Base-by-base conservation (phyloP, 2,797 vertebrate genomes). In the Rallus crepitans region DNA sequence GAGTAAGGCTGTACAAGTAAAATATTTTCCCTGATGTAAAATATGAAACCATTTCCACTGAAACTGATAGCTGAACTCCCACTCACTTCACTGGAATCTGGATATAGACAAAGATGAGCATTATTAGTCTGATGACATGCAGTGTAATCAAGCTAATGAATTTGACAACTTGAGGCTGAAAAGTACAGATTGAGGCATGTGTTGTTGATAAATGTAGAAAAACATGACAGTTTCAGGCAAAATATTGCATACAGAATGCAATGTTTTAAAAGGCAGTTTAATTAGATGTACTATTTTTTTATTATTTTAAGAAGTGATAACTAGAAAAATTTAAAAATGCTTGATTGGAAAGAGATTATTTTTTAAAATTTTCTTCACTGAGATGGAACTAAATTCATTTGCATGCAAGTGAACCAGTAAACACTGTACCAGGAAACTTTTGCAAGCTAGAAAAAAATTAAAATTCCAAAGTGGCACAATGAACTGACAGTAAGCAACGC, bases 121-220 rank as follows among this genome's bases (percentile, higher is more conserved):
- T 82, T 91, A 93, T 93, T 93, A 91, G 52, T 60, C 55, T 72
- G 23, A 92, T 79, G 33, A 78, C 53, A 66, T 57, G 19, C 20
- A 91, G 9, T 57, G 70, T 80, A 92, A 94, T 92, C 84, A 87
- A 86, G 37, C 18, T 93, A 93, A 91, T 92, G 40, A 97, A 77
- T 88, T 93, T 94, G 91, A 81, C 92, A 90, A 71, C n/a, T 85
- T 56, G 30, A 95, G 53, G 86, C 63, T 76, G 63, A 89, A 81
- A 80, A 61, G 45, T 39, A 70, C 50, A 92, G 64, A 89, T 37
- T 84, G 84, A 89, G 63, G 27, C 28, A 76, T 12, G 13, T 87
- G 59, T 33, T 88, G 14, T 89, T 91, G 82, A 90, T 33, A 90
- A 79, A 92, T 1, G 15, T 21, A 90, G n/a, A 63, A 90, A 95